phyloP scores from a whole-genome alignment of 2,888 invertebrate genomes.

The Lapara coniferarum region DNA sequence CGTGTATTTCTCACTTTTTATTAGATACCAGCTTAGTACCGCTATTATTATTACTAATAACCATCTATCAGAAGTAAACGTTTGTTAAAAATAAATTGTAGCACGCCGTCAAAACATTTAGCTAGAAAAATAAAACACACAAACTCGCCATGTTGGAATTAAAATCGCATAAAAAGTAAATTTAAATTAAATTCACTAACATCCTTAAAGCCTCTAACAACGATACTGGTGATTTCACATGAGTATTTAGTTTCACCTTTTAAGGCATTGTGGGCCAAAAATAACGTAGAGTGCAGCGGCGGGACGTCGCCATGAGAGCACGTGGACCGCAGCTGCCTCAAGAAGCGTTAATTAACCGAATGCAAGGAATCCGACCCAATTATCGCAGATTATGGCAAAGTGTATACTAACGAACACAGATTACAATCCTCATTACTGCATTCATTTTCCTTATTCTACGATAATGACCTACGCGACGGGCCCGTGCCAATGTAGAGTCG shows the following conservation, averaged over 20 bases:
- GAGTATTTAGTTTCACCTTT: slow-evolving; percentile 18
- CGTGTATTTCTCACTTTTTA: slow-evolving; percentile 8
- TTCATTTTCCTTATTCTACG: slow-evolving; percentile 18
- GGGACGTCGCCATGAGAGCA: slow-evolving; percentile 33
- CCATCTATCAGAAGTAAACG: neutral
- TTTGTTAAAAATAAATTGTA: neutral
- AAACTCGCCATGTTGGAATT: neutral
- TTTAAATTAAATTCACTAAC: no score
- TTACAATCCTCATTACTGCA: slow-evolving; percentile 21
- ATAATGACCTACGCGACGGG: neutral
- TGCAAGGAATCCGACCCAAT: slow-evolving; percentile 70
- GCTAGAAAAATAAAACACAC: neutral
- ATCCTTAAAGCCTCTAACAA: neutral
- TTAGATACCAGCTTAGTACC: neutral
- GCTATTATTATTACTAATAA: neutral
- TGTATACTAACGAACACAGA: slow-evolving; percentile 17
- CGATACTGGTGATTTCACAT: neutral
- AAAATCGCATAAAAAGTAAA: neutral
- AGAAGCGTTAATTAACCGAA: slow-evolving; percentile 71
- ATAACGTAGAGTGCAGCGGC: slow-evolving; percentile 18
- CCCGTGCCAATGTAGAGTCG: neutral
- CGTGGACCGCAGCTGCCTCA: slow-evolving; percentile 70
- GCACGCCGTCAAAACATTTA: slow-evolving; percentile 1
- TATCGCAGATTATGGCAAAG: slow-evolving; percentile 40
- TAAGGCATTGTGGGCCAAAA: slow-evolving; percentile 12